Conservation (phyloP, 1,140 invertebrate species). For the Caerostris extrusa region DNA sequence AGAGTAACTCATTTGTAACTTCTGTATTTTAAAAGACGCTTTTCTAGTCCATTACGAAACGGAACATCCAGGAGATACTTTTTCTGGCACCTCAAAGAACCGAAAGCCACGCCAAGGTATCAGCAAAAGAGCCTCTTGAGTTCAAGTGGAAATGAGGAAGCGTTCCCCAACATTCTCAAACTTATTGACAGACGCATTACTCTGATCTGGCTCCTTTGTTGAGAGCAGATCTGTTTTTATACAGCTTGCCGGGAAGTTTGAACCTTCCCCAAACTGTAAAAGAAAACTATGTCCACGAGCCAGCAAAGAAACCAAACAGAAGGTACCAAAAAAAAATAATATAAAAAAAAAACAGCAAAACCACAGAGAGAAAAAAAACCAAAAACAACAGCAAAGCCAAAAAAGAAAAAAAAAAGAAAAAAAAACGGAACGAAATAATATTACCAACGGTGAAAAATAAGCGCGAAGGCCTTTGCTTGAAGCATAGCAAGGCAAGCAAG, state of each 20-base stretch:
- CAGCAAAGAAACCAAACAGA: slow-evolving; percentile 18
- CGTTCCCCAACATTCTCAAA: slow-evolving; percentile 19
- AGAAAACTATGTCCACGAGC: slow-evolving; percentile 26
- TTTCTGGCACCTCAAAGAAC: no score
- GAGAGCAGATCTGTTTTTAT: slow-evolving; percentile 57
- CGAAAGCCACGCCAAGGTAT: background rate
- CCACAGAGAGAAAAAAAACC: no score
- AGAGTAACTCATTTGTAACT: no score
- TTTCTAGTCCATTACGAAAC: no score
- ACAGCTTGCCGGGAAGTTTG: slow-evolving; percentile 56
- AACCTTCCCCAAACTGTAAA: slow-evolving; percentile 29
- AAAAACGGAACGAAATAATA: slow-evolving; percentile 54
- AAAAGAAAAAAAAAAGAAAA: background rate
- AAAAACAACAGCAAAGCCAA: no score
- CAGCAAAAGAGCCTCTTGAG: background rate
- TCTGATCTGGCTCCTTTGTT: background rate
- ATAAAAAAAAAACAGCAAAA: background rate
- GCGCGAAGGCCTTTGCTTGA: background rate
- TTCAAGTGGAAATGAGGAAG: background rate
- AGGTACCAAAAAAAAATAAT: no score
- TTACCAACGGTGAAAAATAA: slow-evolving; percentile 43
- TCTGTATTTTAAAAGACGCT: no score
- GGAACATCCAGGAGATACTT: no score
- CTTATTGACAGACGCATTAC: slow-evolving; percentile 67
- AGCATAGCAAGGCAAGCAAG: background rate